These are phyloP conservation scores for Leptosomus discolor DNA, from an alignment of 2,113 vertebrate species.

Conservation along the genomic window DNA sequence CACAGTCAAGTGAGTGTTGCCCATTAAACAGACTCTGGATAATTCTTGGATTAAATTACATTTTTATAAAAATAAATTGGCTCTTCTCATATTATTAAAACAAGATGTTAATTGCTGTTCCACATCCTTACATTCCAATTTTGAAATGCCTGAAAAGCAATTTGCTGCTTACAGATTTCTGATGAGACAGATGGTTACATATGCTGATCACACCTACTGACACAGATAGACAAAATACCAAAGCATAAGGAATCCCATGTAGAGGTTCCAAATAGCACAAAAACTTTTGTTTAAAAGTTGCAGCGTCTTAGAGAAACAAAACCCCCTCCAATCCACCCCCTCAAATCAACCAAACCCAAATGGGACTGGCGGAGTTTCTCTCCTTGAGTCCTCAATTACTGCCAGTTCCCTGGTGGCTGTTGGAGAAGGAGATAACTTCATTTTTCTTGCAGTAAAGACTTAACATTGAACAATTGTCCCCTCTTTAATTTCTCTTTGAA, in stretches of 20 bases:
- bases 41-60: slow-evolving; percentile 24
- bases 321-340: not conserved
- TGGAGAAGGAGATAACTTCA: not conserved
- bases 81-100: slow-evolving; percentile 58
- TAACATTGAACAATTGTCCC: not conserved
- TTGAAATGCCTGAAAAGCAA: slow-evolving; percentile 61
- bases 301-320: not conserved
- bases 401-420: not conserved
- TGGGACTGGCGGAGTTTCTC: not conserved
- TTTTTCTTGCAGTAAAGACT: not conserved
- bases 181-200: slow-evolving; percentile 68
- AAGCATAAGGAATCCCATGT: not conserved
- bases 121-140: slow-evolving; percentile 55
- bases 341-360: not conserved
- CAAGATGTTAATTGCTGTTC: slow-evolving; percentile 64
- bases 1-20: not conserved
- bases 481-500: not conserved
- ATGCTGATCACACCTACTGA: slow-evolving; percentile 69
- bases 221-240: slow-evolving; percentile 56
- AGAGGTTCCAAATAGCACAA: slow-evolving; percentile 3
- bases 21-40: not conserved
- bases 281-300: not conserved
- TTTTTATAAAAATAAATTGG: slow-evolving; percentile 38
- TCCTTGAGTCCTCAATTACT: not conserved
- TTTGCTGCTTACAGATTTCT: slow-evolving; percentile 60